Conservation (phyloP, 2,888 invertebrate genomes). For the Neoscelio sp. region DNA sequence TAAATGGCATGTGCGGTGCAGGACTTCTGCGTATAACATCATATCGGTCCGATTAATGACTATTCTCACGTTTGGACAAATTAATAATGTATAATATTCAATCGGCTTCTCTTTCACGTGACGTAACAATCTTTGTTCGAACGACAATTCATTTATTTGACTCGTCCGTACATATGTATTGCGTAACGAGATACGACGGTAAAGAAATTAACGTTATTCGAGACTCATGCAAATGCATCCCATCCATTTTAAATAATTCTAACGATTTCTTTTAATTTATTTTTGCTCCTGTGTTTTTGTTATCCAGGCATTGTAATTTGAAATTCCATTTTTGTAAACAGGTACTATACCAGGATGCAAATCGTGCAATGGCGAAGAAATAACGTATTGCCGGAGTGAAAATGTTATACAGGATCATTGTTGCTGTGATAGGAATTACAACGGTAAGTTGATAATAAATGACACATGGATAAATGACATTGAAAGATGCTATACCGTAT, state of each 20-base stretch:
- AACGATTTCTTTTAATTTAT: background rate
- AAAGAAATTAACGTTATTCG: conserved; percentile 43
- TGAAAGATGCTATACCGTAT: background rate
- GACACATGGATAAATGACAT: background rate
- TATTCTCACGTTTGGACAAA: conserved; percentile 27
- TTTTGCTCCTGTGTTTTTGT: too few species aligned
- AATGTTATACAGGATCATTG: conserved; percentile 86
- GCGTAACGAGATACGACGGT: conserved; percentile 14
- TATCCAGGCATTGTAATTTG: conserved; percentile 20
- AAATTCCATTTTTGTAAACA: conserved; percentile 70
- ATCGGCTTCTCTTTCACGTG: background rate
- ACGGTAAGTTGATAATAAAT: conserved; percentile 82
- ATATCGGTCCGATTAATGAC: conserved; percentile 27
- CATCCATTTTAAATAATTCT: conserved; percentile 30
- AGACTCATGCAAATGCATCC: conserved; percentile 37
- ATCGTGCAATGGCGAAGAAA: conserved; percentile 85
- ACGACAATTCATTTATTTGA: background rate
- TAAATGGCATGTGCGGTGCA: conserved; percentile 23
- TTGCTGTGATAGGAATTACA: conserved; percentile 86
- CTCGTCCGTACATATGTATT: background rate
- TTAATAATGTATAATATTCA: conserved; percentile 5
- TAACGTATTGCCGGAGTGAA: conserved; percentile 86
- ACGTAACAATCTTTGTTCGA: conserved; percentile 25
- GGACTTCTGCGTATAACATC: conserved; percentile 42
- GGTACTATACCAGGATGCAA: conserved; percentile 86